phyloP scores from a whole-genome alignment of 1,140 invertebrate species.

The Hycleus cichorii region DNA sequence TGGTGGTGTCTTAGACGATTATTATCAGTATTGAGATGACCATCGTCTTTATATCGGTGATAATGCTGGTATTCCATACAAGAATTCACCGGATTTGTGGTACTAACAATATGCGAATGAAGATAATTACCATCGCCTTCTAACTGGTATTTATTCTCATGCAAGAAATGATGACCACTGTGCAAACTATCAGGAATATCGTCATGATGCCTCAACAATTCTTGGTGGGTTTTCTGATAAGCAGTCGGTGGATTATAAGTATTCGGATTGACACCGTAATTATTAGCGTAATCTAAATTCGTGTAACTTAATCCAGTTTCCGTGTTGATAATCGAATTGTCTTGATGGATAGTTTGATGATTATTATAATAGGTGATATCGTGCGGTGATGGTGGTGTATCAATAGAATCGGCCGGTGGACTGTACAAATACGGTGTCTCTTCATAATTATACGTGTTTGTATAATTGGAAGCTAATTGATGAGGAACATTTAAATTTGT shows the following conservation, averaged over 20 bases:
- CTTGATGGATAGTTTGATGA: slow-evolving; percentile 41
- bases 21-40: slow-evolving; percentile 24
- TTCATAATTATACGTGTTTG: slow-evolving; percentile 34
- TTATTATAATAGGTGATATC: slow-evolving; percentile 35
- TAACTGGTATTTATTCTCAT: slow-evolving; percentile 49
- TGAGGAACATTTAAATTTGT: slow-evolving; percentile 22
- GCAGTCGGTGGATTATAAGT: slow-evolving; percentile 21
- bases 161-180: slow-evolving; percentile 38
- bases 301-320: slow-evolving; percentile 84
- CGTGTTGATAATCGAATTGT: slow-evolving; percentile 64
- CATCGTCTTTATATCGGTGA: slow-evolving; percentile 48
- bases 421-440: slow-evolving; percentile 31
- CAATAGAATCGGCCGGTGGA: slow-evolving; percentile 22
- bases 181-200: slow-evolving; percentile 24
- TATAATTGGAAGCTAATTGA: slow-evolving; percentile 39
- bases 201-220: slow-evolving; percentile 37
- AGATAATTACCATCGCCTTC: slow-evolving; percentile 41
- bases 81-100: slow-evolving; percentile 20
- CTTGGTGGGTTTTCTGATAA: slow-evolving; percentile 27
- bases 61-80: slow-evolving; percentile 43
- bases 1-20: slow-evolving; percentile 32
- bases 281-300: slow-evolving; percentile 67
- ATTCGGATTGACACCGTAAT: slow-evolving; percentile 24
- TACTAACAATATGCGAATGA: slow-evolving; percentile 41
- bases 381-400: slow-evolving; percentile 35